Evolutionary conservation across 2,888 invertebrate genomes (phyloP), one percentile per base, ranked within the genome.

Genomic region (Drosophila recens): DNA sequence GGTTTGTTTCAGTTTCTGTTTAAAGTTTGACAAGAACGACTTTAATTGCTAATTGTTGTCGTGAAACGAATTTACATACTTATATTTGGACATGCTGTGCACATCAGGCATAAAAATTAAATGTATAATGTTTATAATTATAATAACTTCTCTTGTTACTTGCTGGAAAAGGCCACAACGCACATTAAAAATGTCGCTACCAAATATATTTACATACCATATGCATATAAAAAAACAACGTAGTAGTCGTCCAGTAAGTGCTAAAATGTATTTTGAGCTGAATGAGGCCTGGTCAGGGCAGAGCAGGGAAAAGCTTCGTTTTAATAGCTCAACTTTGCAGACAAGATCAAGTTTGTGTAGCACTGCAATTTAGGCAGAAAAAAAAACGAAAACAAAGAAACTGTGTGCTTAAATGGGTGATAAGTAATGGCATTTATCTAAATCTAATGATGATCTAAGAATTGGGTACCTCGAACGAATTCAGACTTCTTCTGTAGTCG

Each of bases 81-180:
- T 67, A 66, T 70, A 76, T 71, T 78, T 67, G 71, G 58, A 72
- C 87, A 67, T 65, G 67, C 69, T 81, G 65, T 70, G 65, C 58
- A 81, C 70, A 75, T 59, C 42, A 67, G 53, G 66, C 71, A 72
- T 59, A 48, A 72, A 83, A 84, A 81, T 75, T 89, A 66, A 79
- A 82, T 71, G 66, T 80, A 67, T 74, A 79, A 74, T 72, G 82
- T 74, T 82, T 85, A 77, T 77, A 89, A 87, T 89, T 89, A 89
- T 89, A 82, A 87, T 85, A 82, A 67, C 67, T 69, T 67, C 49
- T 58, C 36, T 58, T 43, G 27, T 33, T 54, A 66, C 72, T 67
- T 66, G 72, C 73, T 67, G 70, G 59, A 82, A 84, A 89, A 84
- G 89, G 84, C 82, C 84, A 89, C 67, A 46, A 27, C 49, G 66